Conservation (phyloP, 2,797 vertebrate species). For the Gallinago nigripennis region DNA sequence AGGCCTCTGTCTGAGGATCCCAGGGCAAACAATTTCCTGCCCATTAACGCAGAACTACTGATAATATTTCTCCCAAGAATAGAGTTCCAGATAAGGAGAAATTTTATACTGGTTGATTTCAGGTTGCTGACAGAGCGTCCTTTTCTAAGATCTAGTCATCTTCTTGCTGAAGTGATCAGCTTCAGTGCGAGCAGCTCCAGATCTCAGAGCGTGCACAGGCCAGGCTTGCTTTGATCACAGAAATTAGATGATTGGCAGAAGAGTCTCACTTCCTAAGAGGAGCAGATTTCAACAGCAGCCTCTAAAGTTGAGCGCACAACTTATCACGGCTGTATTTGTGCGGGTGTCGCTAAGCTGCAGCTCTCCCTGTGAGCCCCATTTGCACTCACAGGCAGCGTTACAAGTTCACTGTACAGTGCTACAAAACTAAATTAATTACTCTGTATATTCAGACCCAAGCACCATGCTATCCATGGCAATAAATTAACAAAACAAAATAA, state of each 20-base stretch:
- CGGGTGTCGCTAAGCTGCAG: fast-evolving
- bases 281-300: conserved; percentile 19
- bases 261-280: conserved; percentile 20
- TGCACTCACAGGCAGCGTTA: not conserved
- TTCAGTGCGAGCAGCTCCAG: fast-evolving
- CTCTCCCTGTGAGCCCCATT: fast-evolving
- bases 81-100: conserved; percentile 40
- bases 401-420: not conserved
- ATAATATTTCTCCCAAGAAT: conserved; percentile 63
- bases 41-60: conserved; percentile 58
- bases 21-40: conserved; percentile 65
- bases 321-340: not conserved
- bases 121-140: not conserved
- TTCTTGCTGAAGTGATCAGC: fast-evolving
- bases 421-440: not conserved
- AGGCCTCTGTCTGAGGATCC: not conserved
- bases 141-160: not conserved
- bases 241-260: conserved; percentile 24
- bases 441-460: not conserved
- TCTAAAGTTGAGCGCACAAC: not conserved
- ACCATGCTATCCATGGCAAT: not conserved
- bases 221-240: not conserved
- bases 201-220: not conserved
- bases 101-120: not conserved
- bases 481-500: not conserved